Base-by-base conservation (phyloP, 2,113 vertebrate species). In the Poecile atricapillus region DNA sequence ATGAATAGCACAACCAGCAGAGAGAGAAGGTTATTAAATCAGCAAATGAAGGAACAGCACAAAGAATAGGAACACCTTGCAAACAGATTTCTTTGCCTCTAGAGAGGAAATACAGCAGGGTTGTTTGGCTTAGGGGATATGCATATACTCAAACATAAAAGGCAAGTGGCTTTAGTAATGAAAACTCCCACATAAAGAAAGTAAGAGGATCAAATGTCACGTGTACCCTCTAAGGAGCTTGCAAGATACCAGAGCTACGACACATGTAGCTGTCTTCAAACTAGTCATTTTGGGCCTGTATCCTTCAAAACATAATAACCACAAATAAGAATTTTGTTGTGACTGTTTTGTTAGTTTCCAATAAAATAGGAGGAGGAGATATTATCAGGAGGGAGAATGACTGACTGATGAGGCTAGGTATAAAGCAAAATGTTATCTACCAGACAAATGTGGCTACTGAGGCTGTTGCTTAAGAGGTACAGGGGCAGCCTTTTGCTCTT, bases 121-220 rank as follows among this genome's bases (percentile, higher is more conserved):
- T 52, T 87, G 46, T 90, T 96, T 80, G 83, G 59, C 75, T 88
- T 67, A 93, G 64, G 30, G 82, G 39, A 92, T 88, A 83, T 68
- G 79, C 43, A 80, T 77, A 75, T 33, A 62, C 39, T 83, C 67
- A 74, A n/a, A 73, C 44, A 70, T 64, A 94, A 94, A 96, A 94
- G 64, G 58, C 59, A 86, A 87, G 75, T 73, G 64, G 44, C 58
- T 94, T 73, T 86, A 79, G 69, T 77, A 80, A 96, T 56, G 56
- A 94, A 93, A 94, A 86, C n/a, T 85, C 74, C 44, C 55, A 83
- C 52, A 91, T 49, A 76, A 76, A 85, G 75, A 65, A 82, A 89
- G 39, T n/a, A 87, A 93, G 85, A 87, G 46, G n/a, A 93, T 95
- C 80, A 95, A 84, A 67, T 27, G 37, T 91, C 63, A 82, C 47